Percentiles rank a stretch among this genome's conserved stretches.
Conservation (phyloP, 2,113 vertebrate genomes). For the Notothenia rossii region DNA sequence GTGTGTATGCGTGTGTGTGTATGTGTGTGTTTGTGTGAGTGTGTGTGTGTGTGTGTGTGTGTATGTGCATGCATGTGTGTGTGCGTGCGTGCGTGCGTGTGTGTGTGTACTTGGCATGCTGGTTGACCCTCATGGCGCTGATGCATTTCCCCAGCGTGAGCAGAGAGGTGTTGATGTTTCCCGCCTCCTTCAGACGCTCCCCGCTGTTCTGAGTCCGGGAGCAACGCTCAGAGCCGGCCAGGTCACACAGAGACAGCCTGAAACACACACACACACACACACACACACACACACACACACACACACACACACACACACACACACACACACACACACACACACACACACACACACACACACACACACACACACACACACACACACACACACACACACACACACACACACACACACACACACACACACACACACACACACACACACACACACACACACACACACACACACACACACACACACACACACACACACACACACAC, state of each 20-base stretch:
- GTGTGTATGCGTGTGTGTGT: no score
- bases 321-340: not conserved
- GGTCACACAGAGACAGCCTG: slow-evolving; percentile 92
- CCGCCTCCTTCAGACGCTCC: slow-evolving; percentile 93
- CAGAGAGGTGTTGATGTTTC: slow-evolving; percentile 95
- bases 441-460: not conserved
- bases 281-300: no score
- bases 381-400: not conserved
- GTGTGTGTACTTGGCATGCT: slow-evolving; percentile 89
- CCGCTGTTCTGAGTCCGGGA: slow-evolving; percentile 93
- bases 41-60: no score
- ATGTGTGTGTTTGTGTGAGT: no score
- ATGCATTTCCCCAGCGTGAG: slow-evolving; percentile 95
- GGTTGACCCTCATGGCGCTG: slow-evolving; percentile 89
- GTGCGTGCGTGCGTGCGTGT: no score
- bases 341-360: not conserved
- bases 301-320: not conserved
- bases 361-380: not conserved
- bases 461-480: no score
- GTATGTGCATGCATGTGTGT: no score
- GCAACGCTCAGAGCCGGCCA: slow-evolving; percentile 95
- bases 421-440: not conserved
- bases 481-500: no score
- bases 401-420: not conserved
- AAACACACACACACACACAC: no score